Conservation (phyloP, 2,797 vertebrate genomes). For the Picus viridis region DNA sequence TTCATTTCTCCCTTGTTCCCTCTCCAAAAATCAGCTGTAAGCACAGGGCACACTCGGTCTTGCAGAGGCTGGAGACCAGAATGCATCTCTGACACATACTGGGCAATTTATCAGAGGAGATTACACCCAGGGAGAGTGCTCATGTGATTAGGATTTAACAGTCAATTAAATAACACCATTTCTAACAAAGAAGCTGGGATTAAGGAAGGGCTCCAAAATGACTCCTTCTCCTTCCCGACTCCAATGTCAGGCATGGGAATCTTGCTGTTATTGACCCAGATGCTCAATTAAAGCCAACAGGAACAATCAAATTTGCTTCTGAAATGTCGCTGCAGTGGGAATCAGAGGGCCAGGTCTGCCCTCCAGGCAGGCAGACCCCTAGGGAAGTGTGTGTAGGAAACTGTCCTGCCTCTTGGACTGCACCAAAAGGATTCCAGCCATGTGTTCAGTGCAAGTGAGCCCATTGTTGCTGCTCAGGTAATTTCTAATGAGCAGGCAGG, state of each 20-base stretch:
- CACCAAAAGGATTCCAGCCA: slow-evolving; percentile 3
- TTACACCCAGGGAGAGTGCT: slow-evolving; percentile 29
- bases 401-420: neutral
- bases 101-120: slow-evolving; percentile 57
- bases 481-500: neutral
- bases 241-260: neutral
- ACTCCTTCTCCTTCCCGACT: slow-evolving; percentile 53
- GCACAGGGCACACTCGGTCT: neutral
- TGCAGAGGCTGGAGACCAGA: neutral
- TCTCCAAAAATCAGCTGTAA: neutral
- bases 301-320: slow-evolving; percentile 12
- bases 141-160: slow-evolving; percentile 64
- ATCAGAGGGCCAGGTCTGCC: neutral
- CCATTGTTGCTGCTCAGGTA: neutral
- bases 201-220: slow-evolving; percentile 34
- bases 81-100: neutral
- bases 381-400: neutral
- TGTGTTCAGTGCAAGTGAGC: neutral
- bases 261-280: neutral
- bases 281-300: neutral
- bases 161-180: slow-evolving; percentile 53
- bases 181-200: slow-evolving; percentile 38
- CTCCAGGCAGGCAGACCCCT: neutral
- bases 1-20: neutral
- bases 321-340: neutral